Conservation (phyloP, 2,888 invertebrate species). For the Argyresthia albistria region DNA sequence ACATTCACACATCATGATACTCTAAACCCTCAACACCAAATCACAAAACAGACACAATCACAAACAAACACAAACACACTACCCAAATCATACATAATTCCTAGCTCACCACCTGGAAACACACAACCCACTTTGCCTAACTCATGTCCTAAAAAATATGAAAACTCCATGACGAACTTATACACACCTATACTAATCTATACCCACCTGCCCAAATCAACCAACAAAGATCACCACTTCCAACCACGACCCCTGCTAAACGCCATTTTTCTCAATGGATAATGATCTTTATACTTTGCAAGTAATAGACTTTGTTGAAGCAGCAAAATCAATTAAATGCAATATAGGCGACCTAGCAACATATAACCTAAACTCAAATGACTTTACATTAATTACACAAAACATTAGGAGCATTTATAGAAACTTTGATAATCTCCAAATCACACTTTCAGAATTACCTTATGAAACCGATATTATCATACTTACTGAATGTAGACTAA, state of each 20-base stretch:
- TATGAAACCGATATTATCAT: constrained; percentile 11
- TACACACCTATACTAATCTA: not conserved
- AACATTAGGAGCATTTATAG: constrained; percentile 13
- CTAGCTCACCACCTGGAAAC: not conserved
- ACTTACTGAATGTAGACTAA: constrained; percentile 12
- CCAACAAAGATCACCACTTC: not conserved
- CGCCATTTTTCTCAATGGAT: no score
- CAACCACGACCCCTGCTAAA: no score
- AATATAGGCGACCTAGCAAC: constrained; percentile 2
- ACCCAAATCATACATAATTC: no score
- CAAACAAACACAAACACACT: no score
- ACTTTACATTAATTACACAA: constrained; percentile 5
- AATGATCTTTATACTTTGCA: not conserved
- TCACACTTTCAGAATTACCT: constrained; percentile 6
- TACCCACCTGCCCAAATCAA: not conserved
- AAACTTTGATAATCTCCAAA: constrained; percentile 11
- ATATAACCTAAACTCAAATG: not conserved
- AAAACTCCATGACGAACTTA: not conserved
- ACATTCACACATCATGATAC: not conserved
- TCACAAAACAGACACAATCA: no score
- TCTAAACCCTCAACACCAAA: not conserved
- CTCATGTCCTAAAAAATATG: not conserved
- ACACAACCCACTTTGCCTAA: not conserved
- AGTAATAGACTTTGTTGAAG: constrained; percentile 5
- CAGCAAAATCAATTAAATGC: constrained; percentile 3